Base-by-base conservation (phyloP, 35 echinoderm and acorn worm genomes). In the Stichopus chloronotus region DNA sequence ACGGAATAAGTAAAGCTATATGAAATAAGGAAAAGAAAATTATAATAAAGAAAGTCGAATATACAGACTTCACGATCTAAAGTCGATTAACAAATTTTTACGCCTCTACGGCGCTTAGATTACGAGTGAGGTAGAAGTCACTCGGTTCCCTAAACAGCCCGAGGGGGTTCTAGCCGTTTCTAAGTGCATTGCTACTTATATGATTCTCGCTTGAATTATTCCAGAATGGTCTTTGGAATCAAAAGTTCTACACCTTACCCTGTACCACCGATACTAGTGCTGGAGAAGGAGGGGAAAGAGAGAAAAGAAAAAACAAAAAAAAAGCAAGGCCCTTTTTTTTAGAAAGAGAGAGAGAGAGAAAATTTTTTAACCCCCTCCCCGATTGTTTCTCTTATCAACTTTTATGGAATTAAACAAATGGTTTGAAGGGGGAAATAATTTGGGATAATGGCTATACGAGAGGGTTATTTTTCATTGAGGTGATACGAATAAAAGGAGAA, bases 41-140 rank as follows among this genome's bases (percentile, higher is more conserved):
- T 65, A 65, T 14, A 11, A 65, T 11, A 65, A 65, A 65, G 30
- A 43, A 43, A 43, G 30, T 43, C 30, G 30, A 43, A 43, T 43
- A 43, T 19, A 65, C 19, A 65, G 61, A 65, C 9, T 65, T 65
- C 61, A 11, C 9, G 61, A 65, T 65, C 61, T 65, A 63, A 63
- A 88, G 86, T 63, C 86, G 86, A 88, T 88, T 88, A 88, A 88
- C 57, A 69, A 69, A 88, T 56, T 88, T 88, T 88, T 20, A 83
- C 80, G 80, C 80, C 53, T 83, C 8, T 55, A 8, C 55, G 80
- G 17, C n/a, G 52, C 80, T 83, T 83, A 52, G 80, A 83, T 83
- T 52, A 53, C 12, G 52, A 83, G 55, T 52, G 7, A 43, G 52
- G 53, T 83, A 53, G 80, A 83, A 83, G 53, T 52, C 80, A 83